Base-by-base conservation (phyloP, 2,113 vertebrate genomes). In the Ailurus styani region DNA sequence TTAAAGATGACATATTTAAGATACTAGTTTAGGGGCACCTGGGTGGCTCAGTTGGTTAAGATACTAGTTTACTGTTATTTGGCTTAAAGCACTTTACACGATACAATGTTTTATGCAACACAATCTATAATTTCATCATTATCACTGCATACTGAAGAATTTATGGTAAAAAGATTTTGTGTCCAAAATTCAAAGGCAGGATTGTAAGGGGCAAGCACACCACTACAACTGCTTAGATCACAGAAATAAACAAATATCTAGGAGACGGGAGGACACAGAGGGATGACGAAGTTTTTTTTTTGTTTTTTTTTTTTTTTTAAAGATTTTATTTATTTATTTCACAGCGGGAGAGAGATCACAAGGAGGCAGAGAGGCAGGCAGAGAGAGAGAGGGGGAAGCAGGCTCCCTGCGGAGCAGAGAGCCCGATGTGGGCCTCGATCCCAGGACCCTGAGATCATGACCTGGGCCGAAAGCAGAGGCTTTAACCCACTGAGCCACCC, bases 131-230 rank as follows among this genome's bases (percentile, higher is more conserved):
- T n/a, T 85, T 96, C 66, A 77, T 75, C 37, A 75, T 50, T 94
- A 79, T 7, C 31, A 78, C 0, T 90, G 37, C 47, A 90, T 37
- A 72, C 31, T 73, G 9, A 93, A 87, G 70, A 96, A 90, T 64
- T 90, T 21, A 78, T 20, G 31, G 75, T 20, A 90, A 90, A 87
- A 83, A 83, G 55, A n/a, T 86, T 70, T 72, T 15, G 8, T 13
- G 45, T 72, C 25, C 62, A 87, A 94, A 94, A 89, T 92, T 91
- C 18, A 91, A 91, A 84, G 40, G 50, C n/a, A 91, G 60, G 94
- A 91, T 79, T 85, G 72, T n/a, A 89, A 29, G 13, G 77, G 54
- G 77, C 9, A 82, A 50, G n/a, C 6, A 79, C 31, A 94, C 1
- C 62, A 57, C 23, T 21, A 40, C 10, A 94, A 75, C 15, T 81